phyloP scores from a whole-genome alignment of 2,797 vertebrate genomes.

The Sparidentex hasta region DNA sequence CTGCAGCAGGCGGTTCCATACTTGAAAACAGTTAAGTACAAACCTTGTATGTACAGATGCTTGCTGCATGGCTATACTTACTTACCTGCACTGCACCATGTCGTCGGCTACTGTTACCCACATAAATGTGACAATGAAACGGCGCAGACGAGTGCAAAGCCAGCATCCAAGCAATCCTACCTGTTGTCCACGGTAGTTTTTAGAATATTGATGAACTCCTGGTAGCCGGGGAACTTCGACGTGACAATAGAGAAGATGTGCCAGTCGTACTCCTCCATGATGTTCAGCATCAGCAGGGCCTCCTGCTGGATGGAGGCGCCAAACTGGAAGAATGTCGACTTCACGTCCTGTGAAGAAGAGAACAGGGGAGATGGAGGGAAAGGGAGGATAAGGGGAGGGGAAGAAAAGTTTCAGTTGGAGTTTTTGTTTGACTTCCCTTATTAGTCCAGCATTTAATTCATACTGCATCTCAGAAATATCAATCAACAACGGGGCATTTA shows the following conservation, averaged over 20 bases:
- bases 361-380: conserved; percentile 12
- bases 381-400: not conserved
- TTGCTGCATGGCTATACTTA: too few relatives aligned
- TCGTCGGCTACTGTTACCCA: not conserved
- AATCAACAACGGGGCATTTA: conserved; percentile 52
- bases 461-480: conserved; percentile 45
- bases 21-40: too few relatives aligned
- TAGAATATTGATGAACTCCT: conserved; percentile 95
- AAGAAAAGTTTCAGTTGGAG: conserved; percentile 24
- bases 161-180: conserved; percentile 27
- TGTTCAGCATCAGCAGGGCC: conserved; percentile 95
- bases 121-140: not conserved
- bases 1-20: too few relatives aligned
- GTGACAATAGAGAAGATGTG: conserved; percentile 97
- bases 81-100: not conserved
- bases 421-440: conserved; percentile 24
- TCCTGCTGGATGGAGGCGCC: conserved; percentile 99
- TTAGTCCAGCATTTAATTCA: conserved; percentile 25
- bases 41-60: not conserved
- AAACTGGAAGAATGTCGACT: conserved; percentile 98
- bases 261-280: conserved; percentile 99
- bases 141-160: rapidly evolving
- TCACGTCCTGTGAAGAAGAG: conserved; percentile 89
- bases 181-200: conserved; percentile 97
- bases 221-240: conserved; percentile 96